Evolutionary conservation across 2,797 vertebrate genomes (phyloP).

Genomic region (Neostethus bicornis): DNA sequence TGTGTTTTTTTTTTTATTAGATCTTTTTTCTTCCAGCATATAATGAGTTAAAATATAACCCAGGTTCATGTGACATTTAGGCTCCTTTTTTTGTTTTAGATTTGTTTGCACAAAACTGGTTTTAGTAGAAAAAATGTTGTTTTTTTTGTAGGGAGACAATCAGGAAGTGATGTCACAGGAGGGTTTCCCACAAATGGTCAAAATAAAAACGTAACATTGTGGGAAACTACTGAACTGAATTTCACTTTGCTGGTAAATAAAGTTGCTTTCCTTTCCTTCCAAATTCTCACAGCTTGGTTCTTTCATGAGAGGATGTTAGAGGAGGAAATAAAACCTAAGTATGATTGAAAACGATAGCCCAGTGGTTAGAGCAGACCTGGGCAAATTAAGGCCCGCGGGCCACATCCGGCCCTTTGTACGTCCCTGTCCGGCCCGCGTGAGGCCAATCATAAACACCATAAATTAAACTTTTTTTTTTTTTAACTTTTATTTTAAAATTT

Average conservation of each 20-base stretch:
- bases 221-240: conserved; percentile 65
- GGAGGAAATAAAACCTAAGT: too few relatives aligned
- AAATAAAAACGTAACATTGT: conserved; percentile 42
- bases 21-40: conserved; percentile 2
- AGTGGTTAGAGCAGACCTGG: too few relatives aligned
- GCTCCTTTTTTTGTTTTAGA: conserved; percentile 2
- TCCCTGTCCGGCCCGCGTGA: too few relatives aligned
- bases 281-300: not conserved
- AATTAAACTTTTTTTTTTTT: too few relatives aligned
- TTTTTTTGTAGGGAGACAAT: conserved; percentile 69
- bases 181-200: conserved; percentile 42
- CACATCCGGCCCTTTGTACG: too few relatives aligned
- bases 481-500: too few relatives aligned
- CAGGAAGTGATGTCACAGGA: conserved; percentile 49
- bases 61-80: conserved; percentile 7
- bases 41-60: conserved; percentile 4
- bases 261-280: conserved; percentile 74
- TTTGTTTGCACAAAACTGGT: conserved; percentile 6
- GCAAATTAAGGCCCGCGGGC: too few relatives aligned
- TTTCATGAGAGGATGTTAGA: too few relatives aligned
- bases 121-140: conserved; percentile 6
- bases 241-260: conserved; percentile 77
- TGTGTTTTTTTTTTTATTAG: conserved; percentile 21
- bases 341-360: too few relatives aligned
- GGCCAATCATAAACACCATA: too few relatives aligned